Evolutionary conservation across 2,888 invertebrate species (phyloP).

Genomic region (Tipula vernalis): DNA sequence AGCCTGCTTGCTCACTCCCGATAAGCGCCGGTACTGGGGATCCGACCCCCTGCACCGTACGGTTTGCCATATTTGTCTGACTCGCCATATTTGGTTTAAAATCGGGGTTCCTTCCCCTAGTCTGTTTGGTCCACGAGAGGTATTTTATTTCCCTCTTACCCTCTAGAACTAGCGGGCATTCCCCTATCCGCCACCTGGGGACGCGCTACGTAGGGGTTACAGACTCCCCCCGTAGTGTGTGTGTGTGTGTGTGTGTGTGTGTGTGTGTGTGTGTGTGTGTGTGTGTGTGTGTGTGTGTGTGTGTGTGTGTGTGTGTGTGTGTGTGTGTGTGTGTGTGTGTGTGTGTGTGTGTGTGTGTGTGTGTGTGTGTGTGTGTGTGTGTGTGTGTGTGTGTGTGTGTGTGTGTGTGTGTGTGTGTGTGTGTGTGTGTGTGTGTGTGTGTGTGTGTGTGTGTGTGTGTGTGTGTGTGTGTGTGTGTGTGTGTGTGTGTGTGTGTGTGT

Average conservation of each 20-base stretch:
- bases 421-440: neutral
- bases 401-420: neutral
- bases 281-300: neutral
- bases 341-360: neutral
- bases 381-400: neutral
- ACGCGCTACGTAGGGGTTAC: no score
- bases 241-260: neutral
- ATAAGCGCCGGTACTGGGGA: no score
- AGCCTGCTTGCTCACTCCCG: no score
- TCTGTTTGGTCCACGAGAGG: no score
- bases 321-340: neutral
- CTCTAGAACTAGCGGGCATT: no score
- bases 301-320: neutral
- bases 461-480: neutral
- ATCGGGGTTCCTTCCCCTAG: no score
- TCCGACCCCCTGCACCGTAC: no score
- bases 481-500: neutral
- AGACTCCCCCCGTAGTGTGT: no score
- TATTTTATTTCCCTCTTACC: no score
- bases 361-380: neutral
- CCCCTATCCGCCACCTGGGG: no score
- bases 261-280: neutral
- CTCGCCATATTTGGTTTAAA: no score
- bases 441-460: neutral
- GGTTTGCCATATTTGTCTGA: no score